phyloP scores from a whole-genome alignment of 2,113 vertebrate genomes.

The Mesitornis unicolor region DNA sequence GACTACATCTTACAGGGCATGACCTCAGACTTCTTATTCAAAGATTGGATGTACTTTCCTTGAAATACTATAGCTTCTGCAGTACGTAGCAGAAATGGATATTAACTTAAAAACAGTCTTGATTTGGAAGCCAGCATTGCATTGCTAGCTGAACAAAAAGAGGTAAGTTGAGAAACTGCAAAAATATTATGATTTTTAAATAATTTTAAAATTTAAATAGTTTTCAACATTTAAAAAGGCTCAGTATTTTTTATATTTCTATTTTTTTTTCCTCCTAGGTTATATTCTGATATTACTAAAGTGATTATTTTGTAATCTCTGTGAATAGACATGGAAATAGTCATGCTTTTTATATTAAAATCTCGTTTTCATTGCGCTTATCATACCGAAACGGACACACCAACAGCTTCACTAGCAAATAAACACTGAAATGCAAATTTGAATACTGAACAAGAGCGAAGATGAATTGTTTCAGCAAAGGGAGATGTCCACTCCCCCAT shows the following conservation, averaged over 20 bases:
- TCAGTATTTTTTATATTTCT: not conserved
- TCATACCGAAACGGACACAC: not conserved
- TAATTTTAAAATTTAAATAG: not conserved
- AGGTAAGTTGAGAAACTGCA: not conserved
- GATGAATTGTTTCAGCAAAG: not conserved
- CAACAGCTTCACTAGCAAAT: not conserved
- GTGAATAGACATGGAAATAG: not conserved
- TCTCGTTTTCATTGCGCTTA: not conserved
- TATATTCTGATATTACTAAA: not conserved
- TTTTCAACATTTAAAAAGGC: not conserved
- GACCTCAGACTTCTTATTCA: not conserved
- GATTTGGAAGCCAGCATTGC: not conserved
- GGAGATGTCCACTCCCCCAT: no score
- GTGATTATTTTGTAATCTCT: not conserved
- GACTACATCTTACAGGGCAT: not conserved
- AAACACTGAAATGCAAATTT: not conserved
- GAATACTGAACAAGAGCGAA: not conserved
- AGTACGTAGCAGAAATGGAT: not conserved
- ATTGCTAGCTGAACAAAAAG: not conserved
- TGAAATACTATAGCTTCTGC: not conserved
- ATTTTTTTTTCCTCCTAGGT: not conserved
- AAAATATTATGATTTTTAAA: not conserved
- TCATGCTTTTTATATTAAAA: not conserved
- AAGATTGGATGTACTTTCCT: not conserved
- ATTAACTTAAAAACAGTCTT: not conserved